phyloP scores from a whole-genome alignment of 2,797 vertebrate genomes.

The Lateolabrax maculatus region DNA sequence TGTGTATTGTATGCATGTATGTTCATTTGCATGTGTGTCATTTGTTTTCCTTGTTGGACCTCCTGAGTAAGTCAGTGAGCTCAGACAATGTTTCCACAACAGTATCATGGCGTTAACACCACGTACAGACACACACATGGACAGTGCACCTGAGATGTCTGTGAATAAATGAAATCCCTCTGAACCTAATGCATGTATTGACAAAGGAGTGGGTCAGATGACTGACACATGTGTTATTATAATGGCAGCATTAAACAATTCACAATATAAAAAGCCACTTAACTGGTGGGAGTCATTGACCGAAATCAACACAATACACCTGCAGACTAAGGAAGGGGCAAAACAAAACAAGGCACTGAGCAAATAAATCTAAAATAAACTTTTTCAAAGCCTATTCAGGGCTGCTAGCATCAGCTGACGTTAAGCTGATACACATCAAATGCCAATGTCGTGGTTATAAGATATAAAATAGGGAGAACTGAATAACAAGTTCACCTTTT shows the following conservation, averaged over 20 bases:
- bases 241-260: neutral
- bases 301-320: neutral
- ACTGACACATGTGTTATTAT: neutral
- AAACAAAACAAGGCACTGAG: neutral
- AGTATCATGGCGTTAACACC: slow-evolving; percentile 35
- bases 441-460: neutral
- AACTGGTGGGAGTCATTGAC: neutral
- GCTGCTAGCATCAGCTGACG: neutral
- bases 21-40: slow-evolving; percentile 40
- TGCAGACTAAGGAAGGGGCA: neutral
- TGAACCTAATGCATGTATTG: neutral
- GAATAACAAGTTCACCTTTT: neutral
- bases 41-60: slow-evolving; percentile 34
- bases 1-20: neutral
- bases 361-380: neutral
- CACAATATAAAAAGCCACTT: neutral
- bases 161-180: neutral
- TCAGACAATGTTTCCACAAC: slow-evolving; percentile 70
- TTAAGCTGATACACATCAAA: neutral
- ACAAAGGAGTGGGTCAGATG: neutral
- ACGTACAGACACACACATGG: neutral
- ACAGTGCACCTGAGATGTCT: slow-evolving; percentile 1
- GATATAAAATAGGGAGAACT: neutral
- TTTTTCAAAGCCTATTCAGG: neutral
- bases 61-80: slow-evolving; percentile 7